Base-by-base conservation (phyloP, 2,113 vertebrate species). In the Spea bombifrons region DNA sequence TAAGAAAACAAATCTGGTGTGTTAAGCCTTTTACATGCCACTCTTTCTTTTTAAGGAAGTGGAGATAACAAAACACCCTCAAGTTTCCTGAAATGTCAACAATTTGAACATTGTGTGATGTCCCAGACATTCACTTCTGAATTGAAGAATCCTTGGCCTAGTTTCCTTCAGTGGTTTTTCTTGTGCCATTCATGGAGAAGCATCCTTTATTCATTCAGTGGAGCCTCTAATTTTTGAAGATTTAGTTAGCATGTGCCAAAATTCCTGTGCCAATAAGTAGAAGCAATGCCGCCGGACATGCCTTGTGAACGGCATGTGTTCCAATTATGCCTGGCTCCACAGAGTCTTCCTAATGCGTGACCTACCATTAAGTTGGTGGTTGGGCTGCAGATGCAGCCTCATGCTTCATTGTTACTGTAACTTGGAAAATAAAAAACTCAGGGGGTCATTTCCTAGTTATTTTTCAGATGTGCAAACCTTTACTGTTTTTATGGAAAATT, bases 1-100 rank as follows among this genome's bases (percentile, higher is more conserved):
- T 80, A 80, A 64, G 50, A 64, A 80, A 80, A 80, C 78, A 73
- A 80, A 80, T 80, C 71, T 74, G 71, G 71, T 74, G 71, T 67
- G 78, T 74, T 80, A 80, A 80, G 78, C 78, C 78, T 68, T 80
- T 80, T 73, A 53, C 78, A 66, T 80, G 78, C 66, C 63, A 80
- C 78, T 80, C 64, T 80, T 65, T 80, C 50, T 73, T 12, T 80
- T 55, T 80, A 74, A 80, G 78, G 71, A 80, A 80, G 71, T 80
- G 52, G 74, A 66, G 71, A 66, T 74, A 72, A 55, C 67, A 80
- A 80, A 70, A 43, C 70, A 71, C 46, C 53, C 72, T 49, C 9
- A 59, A 46, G 71, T 74, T 74, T 80, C 55, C 66, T 73, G 44
- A 72, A 57, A 55, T 66, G 44, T 66, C 65, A 65, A 52, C 73